Conservation (phyloP, 2,797 vertebrate genomes). For the Sebastiscus tertius region DNA sequence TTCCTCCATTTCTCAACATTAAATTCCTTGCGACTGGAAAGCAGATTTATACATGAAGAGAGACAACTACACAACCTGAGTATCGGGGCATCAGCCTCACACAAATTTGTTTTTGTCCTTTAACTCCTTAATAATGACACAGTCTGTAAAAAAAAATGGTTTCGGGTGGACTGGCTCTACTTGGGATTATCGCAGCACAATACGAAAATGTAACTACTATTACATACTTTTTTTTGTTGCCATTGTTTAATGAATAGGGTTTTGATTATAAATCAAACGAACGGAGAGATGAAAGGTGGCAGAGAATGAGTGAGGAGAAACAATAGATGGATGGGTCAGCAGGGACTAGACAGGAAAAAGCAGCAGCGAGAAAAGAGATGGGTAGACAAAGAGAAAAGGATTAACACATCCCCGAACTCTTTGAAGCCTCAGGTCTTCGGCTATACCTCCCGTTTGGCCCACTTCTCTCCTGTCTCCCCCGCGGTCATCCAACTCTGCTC, state of each 20-base stretch:
- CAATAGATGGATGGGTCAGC: constrained; percentile 21
- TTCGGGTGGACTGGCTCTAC: neutral
- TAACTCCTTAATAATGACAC: constrained; percentile 14
- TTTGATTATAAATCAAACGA: constrained; percentile 42
- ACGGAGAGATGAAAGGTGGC: constrained; percentile 34
- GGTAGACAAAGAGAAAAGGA: constrained; percentile 46
- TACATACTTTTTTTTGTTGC: neutral
- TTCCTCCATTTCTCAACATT: constrained; percentile 19
- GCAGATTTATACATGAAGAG: neutral
- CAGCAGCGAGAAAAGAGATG: constrained; percentile 27
- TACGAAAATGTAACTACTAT: neutral
- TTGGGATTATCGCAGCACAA: neutral
- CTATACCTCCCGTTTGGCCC: constrained; percentile 56
- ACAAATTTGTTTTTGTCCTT: constrained; percentile 9
- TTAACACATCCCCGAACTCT: constrained; percentile 52
- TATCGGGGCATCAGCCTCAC: neutral
- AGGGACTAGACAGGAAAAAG: constrained; percentile 20
- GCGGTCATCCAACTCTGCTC: constrained; percentile 45
- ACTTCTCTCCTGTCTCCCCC: constrained; percentile 48
- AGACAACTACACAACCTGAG: neutral
- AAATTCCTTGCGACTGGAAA: constrained; percentile 16
- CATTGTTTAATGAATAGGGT: constrained; percentile 15
- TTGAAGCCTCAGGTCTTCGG: constrained; percentile 61
- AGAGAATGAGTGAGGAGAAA: constrained; percentile 9
- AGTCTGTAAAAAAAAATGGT: neutral